Base-by-base conservation (phyloP, 2,888 invertebrate species). In the Aricia artaxerxes region DNA sequence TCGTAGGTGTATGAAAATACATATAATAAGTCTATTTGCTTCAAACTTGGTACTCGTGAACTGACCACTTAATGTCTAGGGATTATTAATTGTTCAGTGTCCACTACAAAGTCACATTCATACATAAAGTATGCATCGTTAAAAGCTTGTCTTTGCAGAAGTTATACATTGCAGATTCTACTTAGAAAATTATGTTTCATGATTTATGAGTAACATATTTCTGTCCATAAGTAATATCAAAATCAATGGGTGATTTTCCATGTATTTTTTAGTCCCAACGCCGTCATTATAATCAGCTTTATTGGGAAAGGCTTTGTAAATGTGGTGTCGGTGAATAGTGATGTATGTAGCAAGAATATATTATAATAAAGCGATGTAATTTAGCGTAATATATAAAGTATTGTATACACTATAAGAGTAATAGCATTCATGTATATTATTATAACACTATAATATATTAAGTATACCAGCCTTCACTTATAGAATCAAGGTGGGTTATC, bases 401-500 rank as follows among this genome's bases (percentile, higher is more conserved):
- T 69, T 69, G 35, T 35, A 13, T 13, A 35, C 1, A 64, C 4
- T n/a, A 3, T 64, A 64, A 11, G 24, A 31, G 9, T 7, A 31
- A 61, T 61, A 35, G 5, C 11, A 69, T 69, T 31, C 35, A 69
- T 35, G 13, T 35, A 35, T 35, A 35, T 24, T 9, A 64, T 11
- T 11, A 64, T 69, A 69, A 69, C 31, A 31, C 16, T 16, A 35
- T 31, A 31, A n/a, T 24, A 24, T 69, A 69, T 61, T 24, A 31
- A 38, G 69, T 69, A 13, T 69, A 69, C 11, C 69, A 69, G 69
- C 35, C 35, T 69, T 69, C 69, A 13, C 35, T 38, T 69, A 69
- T 64, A 61, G 7, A 53, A 80, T 80, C 61, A 82, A 83, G 83
- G 83, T 83, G 81, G 83, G 82, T 83, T 82, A 80, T 24, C 77